Evolutionary conservation across 2,797 vertebrate genomes (phyloP), one percentile per base, ranked within the genome.

Genomic region (Tapirus indicus): DNA sequence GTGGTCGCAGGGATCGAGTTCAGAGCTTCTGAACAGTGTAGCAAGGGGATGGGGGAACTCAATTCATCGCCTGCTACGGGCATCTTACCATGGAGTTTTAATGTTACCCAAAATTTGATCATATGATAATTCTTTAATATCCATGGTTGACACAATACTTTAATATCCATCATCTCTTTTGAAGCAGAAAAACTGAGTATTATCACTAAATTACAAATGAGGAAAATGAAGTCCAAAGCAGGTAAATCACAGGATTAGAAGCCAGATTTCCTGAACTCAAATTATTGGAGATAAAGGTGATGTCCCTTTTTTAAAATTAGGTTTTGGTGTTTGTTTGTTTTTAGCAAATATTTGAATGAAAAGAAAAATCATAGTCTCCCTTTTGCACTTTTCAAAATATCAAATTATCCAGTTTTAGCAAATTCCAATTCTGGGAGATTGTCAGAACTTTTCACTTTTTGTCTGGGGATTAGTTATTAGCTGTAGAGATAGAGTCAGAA

Each of bases 161-260:
- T 71, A 95, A 87, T 92, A 90, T 71, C 71, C 23, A 54, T 72
- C 6, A 80, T 86, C 64, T 84, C 35, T 72, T 78, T 87, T 77
- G 21, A 58, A 64, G 64, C 38, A 68, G 13, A 75, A 95, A 92
- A 66, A 78, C 32, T 14, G 16, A 29, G 9, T n/a, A 62, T 84
- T 82, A 86, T n/a, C 27, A 78, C 47, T 74, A 75, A 78, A 56
- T 95, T 79, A 56, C 17, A 88, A 84, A 69, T 52, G 9, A 95
- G 12, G n/a, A 75, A 83, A 89, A 58, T 60, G 18, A 95, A 47
- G 10, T 96, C 21, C 58, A 95, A 52, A 38, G 18, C 21, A 91
- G n/a, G 21, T 75, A 88, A 94, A 80, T 74, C 7, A 52, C 2
- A 77, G 29, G 32, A 52, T 47, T 56, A 90, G 41, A 94, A 82